Percentiles rank a stretch among this genome's conserved stretches.
Conservation (phyloP, 37 sponge, comb jelly and placozoan species). For the Cliona cf. orientalis region DNA sequence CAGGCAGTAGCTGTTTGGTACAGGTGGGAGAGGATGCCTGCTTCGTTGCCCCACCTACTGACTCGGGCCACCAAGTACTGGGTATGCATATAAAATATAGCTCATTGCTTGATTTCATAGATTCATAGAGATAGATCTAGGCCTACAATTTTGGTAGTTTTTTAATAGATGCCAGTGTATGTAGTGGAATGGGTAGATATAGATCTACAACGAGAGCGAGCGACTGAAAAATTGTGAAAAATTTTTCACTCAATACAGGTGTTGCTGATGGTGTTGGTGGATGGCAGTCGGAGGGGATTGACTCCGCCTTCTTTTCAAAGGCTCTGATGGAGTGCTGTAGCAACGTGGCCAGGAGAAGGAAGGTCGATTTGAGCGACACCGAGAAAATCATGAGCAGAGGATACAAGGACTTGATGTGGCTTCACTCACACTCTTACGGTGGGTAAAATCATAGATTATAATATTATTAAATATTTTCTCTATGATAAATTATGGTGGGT, state of each 20-base stretch:
- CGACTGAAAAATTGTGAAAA: neutral
- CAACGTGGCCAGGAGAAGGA: neutral
- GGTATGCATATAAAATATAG: neutral
- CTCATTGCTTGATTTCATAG: too few species aligned
- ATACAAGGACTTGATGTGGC: constrained; percentile 21
- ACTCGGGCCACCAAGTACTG: neutral
- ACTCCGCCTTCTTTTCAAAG: constrained; percentile 63
- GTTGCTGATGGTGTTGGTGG: constrained; percentile 87
- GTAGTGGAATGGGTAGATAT: neutral
- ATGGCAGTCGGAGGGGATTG: constrained; percentile 66
- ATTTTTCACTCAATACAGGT: constrained; percentile 24
- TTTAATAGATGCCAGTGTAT: neutral
- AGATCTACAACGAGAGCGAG: neutral
- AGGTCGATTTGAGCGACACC: constrained; percentile 22
- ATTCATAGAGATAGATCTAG: too few species aligned
- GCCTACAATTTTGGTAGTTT: neutral
- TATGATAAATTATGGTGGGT: too few species aligned
- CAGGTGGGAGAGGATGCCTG: constrained; percentile 27
- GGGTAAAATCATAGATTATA: too few species aligned
- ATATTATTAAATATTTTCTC: too few species aligned
- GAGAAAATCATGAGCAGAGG: constrained; percentile 40
- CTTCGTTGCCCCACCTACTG: neutral
- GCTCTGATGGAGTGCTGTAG: constrained; percentile 61
- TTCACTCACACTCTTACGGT: constrained; percentile 41
- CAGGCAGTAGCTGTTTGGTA: too few species aligned